phyloP scores from a whole-genome alignment of 2,113 vertebrate genomes.

The Dipodomys ordii region DNA sequence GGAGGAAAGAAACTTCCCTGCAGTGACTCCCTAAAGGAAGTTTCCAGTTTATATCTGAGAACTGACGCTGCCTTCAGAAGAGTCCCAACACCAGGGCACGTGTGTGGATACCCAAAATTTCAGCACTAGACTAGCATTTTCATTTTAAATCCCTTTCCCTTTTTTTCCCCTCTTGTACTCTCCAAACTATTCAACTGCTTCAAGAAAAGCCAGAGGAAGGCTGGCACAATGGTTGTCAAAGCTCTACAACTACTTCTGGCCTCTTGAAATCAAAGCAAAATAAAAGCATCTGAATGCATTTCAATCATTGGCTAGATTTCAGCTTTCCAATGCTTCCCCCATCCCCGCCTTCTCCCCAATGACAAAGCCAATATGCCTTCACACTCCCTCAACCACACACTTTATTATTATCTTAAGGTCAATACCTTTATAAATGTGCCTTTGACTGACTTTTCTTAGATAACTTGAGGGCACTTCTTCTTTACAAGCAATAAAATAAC shows the following conservation, averaged over 20 bases:
- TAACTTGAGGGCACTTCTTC: conserved; percentile 73
- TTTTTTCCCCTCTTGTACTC: not conserved
- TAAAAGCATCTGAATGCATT: not conserved
- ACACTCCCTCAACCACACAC: not conserved
- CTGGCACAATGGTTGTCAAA: not conserved
- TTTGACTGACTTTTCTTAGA: conserved; percentile 58
- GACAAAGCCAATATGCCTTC: conserved; percentile 53
- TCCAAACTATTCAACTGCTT: not conserved
- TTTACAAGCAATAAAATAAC: conserved; percentile 76
- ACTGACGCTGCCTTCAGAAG: not conserved
- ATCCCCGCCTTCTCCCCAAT: not conserved
- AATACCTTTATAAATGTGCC: conserved; percentile 63
- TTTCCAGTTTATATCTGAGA: not conserved
- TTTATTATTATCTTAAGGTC: conserved; percentile 77
- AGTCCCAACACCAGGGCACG: not conserved
- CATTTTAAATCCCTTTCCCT: not conserved
- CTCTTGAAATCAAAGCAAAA: not conserved
- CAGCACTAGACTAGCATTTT: not conserved
- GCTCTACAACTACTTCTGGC: not conserved
- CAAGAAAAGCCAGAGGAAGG: not conserved
- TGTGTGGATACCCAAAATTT: not conserved
- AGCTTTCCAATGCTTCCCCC: not conserved
- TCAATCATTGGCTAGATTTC: not conserved
- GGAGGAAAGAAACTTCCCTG: too few relatives aligned
- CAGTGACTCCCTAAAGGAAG: not conserved